phyloP scores from a whole-genome alignment of 2,888 invertebrate genomes.

The Drosophila flavopinicola region DNA sequence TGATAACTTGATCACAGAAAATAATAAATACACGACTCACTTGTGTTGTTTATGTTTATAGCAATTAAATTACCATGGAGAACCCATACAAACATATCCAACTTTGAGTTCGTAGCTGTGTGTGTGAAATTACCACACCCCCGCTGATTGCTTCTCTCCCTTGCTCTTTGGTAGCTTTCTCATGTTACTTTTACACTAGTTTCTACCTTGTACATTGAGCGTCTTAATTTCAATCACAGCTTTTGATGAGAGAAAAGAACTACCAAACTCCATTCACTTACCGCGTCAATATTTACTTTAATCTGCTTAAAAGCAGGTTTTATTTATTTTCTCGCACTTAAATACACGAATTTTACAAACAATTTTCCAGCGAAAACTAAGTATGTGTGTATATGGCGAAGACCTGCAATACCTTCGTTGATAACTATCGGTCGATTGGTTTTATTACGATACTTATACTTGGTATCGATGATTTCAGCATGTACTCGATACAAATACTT shows the following conservation, averaged over 20 bases:
- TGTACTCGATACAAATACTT: conserved; percentile 13
- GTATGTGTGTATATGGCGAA: conserved; percentile 57
- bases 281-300: conserved; percentile 67
- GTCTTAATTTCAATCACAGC: conserved; percentile 5
- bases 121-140: conserved; percentile 52
- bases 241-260: background rate
- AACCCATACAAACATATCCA: conserved; percentile 28
- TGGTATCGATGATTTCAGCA: conserved; percentile 16
- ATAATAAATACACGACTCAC: background rate
- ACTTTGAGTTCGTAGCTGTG: conserved; percentile 32
- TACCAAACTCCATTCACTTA: conserved; percentile 70
- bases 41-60: conserved; percentile 49
- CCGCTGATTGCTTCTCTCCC: conserved; percentile 36
- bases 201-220: conserved; percentile 10
- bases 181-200: conserved; percentile 19
- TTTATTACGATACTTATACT: conserved; percentile 1
- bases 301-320: conserved; percentile 77
- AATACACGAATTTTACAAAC: conserved; percentile 53
- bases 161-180: conserved; percentile 24
- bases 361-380: conserved; percentile 58
- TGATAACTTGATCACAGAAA: background rate
- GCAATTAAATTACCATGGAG: conserved; percentile 20
- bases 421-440: conserved; percentile 16
- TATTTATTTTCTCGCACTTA: conserved; percentile 69
- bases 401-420: conserved; percentile 33